A percentile compares a stretch with the other conserved stretches of the same genome.
Conservation (phyloP, 2,113 vertebrate species). For the Psittacus erithacus region DNA sequence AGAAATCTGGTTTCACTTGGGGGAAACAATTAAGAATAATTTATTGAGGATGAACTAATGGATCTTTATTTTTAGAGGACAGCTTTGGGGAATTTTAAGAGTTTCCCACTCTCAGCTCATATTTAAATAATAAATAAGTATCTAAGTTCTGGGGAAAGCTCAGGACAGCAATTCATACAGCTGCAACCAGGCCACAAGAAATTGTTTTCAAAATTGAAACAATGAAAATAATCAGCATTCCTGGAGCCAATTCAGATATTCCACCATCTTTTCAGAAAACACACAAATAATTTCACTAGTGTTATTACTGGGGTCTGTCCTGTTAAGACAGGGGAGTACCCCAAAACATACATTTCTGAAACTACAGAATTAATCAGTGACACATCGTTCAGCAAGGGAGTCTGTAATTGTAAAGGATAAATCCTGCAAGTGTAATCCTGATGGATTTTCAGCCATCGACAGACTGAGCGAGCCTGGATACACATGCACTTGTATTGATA, state of each 20-base stretch:
- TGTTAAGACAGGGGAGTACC: background rate
- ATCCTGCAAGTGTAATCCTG: background rate
- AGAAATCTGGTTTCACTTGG: conserved; percentile 1
- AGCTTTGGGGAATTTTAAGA: conserved; percentile 18
- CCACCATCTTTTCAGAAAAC: background rate
- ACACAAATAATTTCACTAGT: background rate
- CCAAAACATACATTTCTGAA: background rate
- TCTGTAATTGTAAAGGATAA: background rate
- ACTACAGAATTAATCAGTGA: background rate
- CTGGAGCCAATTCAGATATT: background rate
- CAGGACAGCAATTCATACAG: background rate
- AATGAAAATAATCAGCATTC: background rate
- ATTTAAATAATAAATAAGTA: conserved; percentile 48
- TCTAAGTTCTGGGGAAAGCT: background rate
- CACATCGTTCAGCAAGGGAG: background rate
- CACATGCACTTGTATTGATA: background rate
- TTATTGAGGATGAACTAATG: background rate
- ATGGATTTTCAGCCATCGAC: background rate
- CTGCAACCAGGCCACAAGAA: background rate
- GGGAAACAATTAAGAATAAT: conserved; percentile 27
- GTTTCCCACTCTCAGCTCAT: background rate
- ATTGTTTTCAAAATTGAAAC: background rate
- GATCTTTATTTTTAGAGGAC: conserved; percentile 46
- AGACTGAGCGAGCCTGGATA: background rate
- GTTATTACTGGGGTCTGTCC: background rate